A percentile compares a stretch with the other conserved stretches of the same genome.
Evolutionary conservation across 2,888 invertebrate species (phyloP).

Genomic region (Schizaphis graminum): DNA sequence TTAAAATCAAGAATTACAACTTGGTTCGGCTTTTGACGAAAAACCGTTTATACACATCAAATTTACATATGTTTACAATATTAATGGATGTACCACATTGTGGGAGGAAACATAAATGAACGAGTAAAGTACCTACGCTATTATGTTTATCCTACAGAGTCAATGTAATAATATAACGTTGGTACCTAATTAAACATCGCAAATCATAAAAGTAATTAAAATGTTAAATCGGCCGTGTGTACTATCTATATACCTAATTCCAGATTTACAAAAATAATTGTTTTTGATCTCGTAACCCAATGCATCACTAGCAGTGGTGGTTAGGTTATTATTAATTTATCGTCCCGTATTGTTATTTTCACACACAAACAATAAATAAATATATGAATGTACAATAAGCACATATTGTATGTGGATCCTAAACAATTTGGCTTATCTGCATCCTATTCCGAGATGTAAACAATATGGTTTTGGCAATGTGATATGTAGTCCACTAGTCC

Average conservation of each 20-base stretch:
- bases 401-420: not conserved
- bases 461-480: slow-evolving; percentile 19
- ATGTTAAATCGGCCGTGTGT: not conserved
- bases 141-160: not conserved
- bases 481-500: not conserved
- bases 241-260: not conserved
- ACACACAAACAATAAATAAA: not conserved
- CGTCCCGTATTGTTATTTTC: not conserved
- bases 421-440: slow-evolving; percentile 13
- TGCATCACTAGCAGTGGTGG: not conserved
- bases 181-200: not conserved
- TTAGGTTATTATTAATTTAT: slow-evolving; percentile 26
- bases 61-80: not conserved
- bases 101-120: not conserved
- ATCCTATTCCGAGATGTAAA: not conserved
- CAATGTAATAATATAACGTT: not conserved
- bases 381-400: not conserved
- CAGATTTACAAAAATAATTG: not conserved
- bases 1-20: not conserved
- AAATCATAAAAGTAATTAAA: not conserved
- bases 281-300: not conserved
- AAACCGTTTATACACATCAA: not conserved
- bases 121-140: not conserved
- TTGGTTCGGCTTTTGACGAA: not conserved
- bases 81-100: not conserved